Evolutionary conservation across 2,113 vertebrate species (phyloP), one percentile per base, ranked within the genome.

Genomic region (Macquaria ambigua): DNA sequence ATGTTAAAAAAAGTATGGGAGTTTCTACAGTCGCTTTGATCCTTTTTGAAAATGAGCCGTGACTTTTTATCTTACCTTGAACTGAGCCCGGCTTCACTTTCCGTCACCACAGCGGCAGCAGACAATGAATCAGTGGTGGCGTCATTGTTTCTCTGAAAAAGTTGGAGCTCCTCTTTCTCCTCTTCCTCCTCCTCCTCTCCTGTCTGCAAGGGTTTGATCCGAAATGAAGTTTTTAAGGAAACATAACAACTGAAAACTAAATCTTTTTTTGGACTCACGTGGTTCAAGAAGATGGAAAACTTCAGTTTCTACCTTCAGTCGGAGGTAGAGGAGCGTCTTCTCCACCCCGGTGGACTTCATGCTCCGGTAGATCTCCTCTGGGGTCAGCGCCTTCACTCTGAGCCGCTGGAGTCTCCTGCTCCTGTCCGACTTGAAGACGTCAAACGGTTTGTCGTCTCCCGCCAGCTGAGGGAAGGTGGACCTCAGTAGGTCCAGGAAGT

Each of bases 391-490:
- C 64, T 25, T 34, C 20, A 89, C 23, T 0, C 0, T 3, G 6
- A 90, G 41, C 28, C 56, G 53, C 67, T 55, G 82, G 1, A 92
- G 91, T 3, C 37, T 46, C 15, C 70, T 46, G 71, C 53, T 82
- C 6, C 87, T 21, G 74, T 90, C 85, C 0, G 63, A 74, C 41
- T 31, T 86, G 53, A 86, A 84, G n/a, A 90, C 0, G 16, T 62
- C 6, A 0, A 91, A 77, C 0, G 18, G 21, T 41, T 64, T 39
- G 14, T 56, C 4, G 4, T 72, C 43, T 10, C 34, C 77, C 0
- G 52, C 58, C 68, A 92, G 88, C 69, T 83, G 88, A 66, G 90
- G 90, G 77, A 91, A 83, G 48, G 82, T 23, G 4, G 90, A 78
- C 41, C 68, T 25, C 31, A 91, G 83, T 31, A 86, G 37, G 23